These are phyloP conservation scores for Heteromormyrus szaboi DNA, from an alignment of 2,797 vertebrate genomes.

Conservation along the genomic window DNA sequence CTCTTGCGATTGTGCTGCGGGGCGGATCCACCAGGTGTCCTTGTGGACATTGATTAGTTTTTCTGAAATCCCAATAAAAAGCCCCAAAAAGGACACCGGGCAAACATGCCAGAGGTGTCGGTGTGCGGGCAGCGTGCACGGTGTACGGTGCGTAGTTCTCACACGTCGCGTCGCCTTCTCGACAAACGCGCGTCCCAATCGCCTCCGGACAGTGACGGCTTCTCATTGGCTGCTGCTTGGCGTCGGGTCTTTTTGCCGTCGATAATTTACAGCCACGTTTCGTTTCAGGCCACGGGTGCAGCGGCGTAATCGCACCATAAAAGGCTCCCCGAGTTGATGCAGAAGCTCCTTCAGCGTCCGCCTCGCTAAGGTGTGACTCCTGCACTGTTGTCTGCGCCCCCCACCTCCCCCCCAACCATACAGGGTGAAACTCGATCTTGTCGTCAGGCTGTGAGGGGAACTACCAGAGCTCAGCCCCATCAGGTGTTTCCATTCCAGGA, in stretches of 20 bases:
- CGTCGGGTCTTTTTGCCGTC: neutral
- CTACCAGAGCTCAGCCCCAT: constrained; percentile 47
- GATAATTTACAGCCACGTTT: constrained; percentile 41
- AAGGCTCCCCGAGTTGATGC: constrained; percentile 42
- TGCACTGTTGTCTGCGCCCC: constrained; percentile 42
- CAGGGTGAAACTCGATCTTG: constrained; percentile 38
- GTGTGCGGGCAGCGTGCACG: neutral
- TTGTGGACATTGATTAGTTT: neutral
- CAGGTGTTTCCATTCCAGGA: constrained; percentile 51
- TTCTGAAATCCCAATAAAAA: neutral
- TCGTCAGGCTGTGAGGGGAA: constrained; percentile 32
- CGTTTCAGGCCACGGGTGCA: constrained; percentile 42
- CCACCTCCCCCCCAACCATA: constrained; percentile 18
- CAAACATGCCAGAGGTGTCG: neutral
- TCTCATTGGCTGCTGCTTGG: neutral
- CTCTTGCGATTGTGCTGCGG: neutral
- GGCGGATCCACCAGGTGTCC: neutral
- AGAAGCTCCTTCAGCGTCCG: constrained; percentile 46
- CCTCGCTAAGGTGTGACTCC: constrained; percentile 62
- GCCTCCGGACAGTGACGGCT: neutral
- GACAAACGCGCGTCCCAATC: neutral
- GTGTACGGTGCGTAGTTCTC: neutral
- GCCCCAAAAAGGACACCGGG: neutral
- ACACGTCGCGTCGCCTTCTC: neutral
- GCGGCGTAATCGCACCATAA: constrained; percentile 51